Evolutionary conservation across 37 sponge, comb jelly and placozoan genomes (phyloP), one percentile per base, ranked within the genome.

Genomic region (Crambe crambe): DNA sequence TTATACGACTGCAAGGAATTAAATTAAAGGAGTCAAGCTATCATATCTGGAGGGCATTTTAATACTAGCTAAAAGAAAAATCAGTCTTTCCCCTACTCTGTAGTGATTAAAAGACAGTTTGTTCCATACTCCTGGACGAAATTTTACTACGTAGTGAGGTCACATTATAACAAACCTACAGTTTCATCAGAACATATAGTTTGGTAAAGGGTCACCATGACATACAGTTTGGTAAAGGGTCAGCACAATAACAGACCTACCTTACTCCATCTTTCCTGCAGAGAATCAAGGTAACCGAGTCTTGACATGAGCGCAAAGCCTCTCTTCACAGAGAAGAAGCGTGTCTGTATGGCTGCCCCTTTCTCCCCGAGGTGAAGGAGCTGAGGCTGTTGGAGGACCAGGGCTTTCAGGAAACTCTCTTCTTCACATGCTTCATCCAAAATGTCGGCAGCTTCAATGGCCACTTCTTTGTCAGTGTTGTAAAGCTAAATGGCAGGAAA

Each of bases 381-480:
- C 25, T 90, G 84, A 59, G 94, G 96, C 8, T 83, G 79, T 62
- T 84, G 78, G 9, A 86, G 75, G 2, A 93, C 80, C 30, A 95
- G 80, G 20, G 96, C 82, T 35, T 83, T 57, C 73, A 89, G 76
- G 74, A 82, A 93, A 25, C 89, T 68, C 88, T 90, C 88, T 39
- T 90, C 92, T 64, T 95, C 94, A 63, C 96, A 95, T 15, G 90
- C 96, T 65, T 95, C 96, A 76, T 92, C 93, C n/a, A 92, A 54
- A 32, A 95, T 87, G 68, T 94, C 92, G 26, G 90, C 60, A 18
- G 95, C 91, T 38, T 90, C 88, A 37, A 79, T 43, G 4, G 82
- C 89, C 9, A 94, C 82, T 26, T 81, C 73, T 56, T 78, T 79
- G 37, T 90, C 85, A 54, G 68, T 30, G 41, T 94, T 91, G 74